Percentiles rank a stretch among this genome's conserved stretches.
Conservation (phyloP, 2,113 vertebrate species). For the Cricetomys ansorgei region DNA sequence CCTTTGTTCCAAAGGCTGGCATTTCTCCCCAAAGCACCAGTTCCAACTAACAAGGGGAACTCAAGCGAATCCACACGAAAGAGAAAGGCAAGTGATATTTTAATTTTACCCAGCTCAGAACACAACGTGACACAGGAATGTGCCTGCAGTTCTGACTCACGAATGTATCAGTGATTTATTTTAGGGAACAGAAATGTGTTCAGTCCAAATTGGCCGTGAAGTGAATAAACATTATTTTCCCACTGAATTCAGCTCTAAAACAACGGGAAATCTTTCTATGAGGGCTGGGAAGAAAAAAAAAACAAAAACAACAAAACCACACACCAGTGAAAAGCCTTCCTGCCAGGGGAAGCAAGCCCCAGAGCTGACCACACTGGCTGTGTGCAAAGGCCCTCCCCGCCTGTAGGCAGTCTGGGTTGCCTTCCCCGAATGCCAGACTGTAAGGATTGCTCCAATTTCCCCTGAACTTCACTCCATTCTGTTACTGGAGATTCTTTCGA, state of each 20-base stretch:
- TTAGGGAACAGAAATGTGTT: constrained; percentile 49
- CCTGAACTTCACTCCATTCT: background rate
- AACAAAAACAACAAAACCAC: background rate
- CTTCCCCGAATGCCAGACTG: background rate
- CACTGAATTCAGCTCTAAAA: constrained; percentile 60
- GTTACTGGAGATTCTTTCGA: background rate
- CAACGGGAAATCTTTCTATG: constrained; percentile 34
- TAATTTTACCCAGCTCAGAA: constrained; percentile 47
- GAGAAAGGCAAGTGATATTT: constrained; percentile 49
- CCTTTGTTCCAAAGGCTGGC: constrained; percentile 57
- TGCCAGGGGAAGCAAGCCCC: background rate
- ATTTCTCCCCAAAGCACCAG: constrained; percentile 12
- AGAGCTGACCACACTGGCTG: rapidly evolving
- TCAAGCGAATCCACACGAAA: constrained; percentile 39
- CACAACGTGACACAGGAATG: background rate
- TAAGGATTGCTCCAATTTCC: background rate
- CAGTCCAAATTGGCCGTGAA: constrained; percentile 66
- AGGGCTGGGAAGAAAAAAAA: background rate
- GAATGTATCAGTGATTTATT: background rate
- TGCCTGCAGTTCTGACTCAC: background rate
- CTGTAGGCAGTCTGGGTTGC: background rate
- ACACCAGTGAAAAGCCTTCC: background rate
- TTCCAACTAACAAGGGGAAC: constrained; percentile 45
- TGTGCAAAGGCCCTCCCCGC: background rate
- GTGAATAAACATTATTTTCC: constrained; percentile 63